phyloP scores from a whole-genome alignment of 2,888 invertebrate species.

The Clusia tigrina region DNA sequence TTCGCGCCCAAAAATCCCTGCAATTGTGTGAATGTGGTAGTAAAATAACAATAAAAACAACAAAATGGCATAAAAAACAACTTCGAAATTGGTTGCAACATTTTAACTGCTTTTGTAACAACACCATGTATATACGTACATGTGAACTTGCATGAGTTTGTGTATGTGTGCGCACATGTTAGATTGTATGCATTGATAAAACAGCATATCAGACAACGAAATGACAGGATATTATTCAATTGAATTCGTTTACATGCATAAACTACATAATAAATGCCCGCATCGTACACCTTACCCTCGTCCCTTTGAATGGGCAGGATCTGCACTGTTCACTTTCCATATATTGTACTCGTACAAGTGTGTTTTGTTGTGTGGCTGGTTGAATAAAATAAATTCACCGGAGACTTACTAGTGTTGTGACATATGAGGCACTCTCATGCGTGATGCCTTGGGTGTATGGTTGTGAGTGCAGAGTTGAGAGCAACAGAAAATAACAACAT shows the following conservation, averaged over 20 bases:
- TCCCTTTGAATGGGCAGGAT: too few relatives aligned
- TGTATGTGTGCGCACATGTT: conserved; percentile 26
- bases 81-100: background rate
- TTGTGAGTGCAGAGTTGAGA: background rate
- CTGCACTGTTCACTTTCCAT: too few relatives aligned
- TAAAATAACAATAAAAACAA: background rate
- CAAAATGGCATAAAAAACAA: background rate
- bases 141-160: conserved; percentile 26
- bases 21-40: background rate
- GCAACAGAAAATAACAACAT: background rate
- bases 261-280: conserved; percentile 52
- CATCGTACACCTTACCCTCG: too few relatives aligned
- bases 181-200: conserved; percentile 50
- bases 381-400: conserved; percentile 21
- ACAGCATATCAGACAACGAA: conserved; percentile 47
- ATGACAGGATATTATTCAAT: conserved; percentile 61
- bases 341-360: conserved; percentile 1
- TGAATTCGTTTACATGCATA: conserved; percentile 56
- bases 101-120: conserved; percentile 21
- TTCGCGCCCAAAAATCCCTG: background rate
- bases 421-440: background rate
- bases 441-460: background rate
- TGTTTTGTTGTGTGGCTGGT: conserved; percentile 20
- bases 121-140: conserved; percentile 49
- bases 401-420: background rate